Base-by-base conservation (phyloP, 2,888 invertebrate species). In the Gerris lacustris region DNA sequence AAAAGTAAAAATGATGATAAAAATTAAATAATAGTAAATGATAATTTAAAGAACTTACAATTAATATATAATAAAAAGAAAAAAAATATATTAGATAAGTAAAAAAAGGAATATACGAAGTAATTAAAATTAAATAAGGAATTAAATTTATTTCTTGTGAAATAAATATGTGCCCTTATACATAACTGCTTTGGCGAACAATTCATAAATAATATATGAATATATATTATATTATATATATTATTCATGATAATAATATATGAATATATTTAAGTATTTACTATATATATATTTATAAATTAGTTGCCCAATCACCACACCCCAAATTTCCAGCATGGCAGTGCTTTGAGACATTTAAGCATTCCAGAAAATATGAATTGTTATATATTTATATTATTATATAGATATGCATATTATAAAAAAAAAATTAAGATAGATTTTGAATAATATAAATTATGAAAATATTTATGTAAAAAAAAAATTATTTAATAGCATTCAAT, bases 181-280 rank as follows among this genome's bases (percentile, higher is more conserved):
- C 55, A 55, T 55, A 55, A 55, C 55, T 55, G 55, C 55, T 11
- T 11, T 55, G 15, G 55, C 15, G 55, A 55, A 55, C 55, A 55
- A 55, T 55, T 31, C 31, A 55, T 11, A 55, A 55, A 55, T 4
- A 55, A 55, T 11, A 55, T 2, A 9, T 9, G 2, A 55, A 11
- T 9, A 55, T 55, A 55, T 55, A 55, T 11, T 2, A 47, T 11
- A 47, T 6, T 47, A 47, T 47, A 47, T 47, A 47, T 47, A 47
- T 7, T 47, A 47, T 47, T n/a, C n/a, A n/a, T n/a, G n/a, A n/a
- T n/a, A n/a, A n/a, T n/a, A 47, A 47, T 47, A 7, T 47, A 86
- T 7, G 11, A 47, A 7, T 47, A 7, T 6, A 47, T 7, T 47
- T 47, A 6, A 55, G 15, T 15, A 55, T 55, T 55, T 55, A 11